phyloP scores from a whole-genome alignment of 1,140 invertebrate species.

The Parasteatoda tepidariorum region DNA sequence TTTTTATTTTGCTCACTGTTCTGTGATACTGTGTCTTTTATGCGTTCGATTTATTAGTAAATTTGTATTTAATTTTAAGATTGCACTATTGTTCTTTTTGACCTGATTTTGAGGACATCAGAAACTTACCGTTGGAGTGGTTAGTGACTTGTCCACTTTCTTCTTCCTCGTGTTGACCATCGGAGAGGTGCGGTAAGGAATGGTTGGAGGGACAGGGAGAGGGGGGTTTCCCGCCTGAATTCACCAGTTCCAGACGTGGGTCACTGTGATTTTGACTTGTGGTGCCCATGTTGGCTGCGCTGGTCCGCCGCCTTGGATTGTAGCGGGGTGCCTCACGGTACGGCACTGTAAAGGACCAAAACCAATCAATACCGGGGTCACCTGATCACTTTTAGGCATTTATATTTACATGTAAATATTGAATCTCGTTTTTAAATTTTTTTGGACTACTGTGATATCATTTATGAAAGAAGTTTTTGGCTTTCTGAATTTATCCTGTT shows the following conservation, averaged over 20 bases:
- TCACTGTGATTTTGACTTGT: slow-evolving; percentile 56
- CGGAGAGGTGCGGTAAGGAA: slow-evolving; percentile 74
- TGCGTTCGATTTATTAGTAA: too few relatives aligned
- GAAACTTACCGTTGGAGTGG: slow-evolving; percentile 75
- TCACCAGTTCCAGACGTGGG: slow-evolving; percentile 52
- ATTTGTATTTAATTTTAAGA: too few relatives aligned
- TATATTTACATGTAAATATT: neutral
- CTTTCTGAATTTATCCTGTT: too few relatives aligned
- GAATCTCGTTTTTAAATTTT: too few relatives aligned
- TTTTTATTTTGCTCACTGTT: too few relatives aligned
- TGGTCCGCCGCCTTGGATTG: slow-evolving; percentile 63
- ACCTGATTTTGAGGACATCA: neutral
- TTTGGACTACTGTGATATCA: too few relatives aligned
- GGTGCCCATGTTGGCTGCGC: slow-evolving; percentile 38
- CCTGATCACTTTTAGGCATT: neutral
- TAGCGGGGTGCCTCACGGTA: slow-evolving; percentile 64
- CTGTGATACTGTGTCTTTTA: too few relatives aligned
- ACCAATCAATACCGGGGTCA: neutral
- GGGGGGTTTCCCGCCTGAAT: slow-evolving; percentile 71
- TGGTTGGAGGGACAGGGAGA: slow-evolving; percentile 88
- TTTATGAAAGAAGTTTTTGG: too few relatives aligned
- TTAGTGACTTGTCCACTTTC: slow-evolving; percentile 76
- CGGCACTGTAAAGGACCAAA: slow-evolving; percentile 67
- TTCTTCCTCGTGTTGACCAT: slow-evolving; percentile 2
- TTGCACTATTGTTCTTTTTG: too few relatives aligned